Conservation (phyloP, 2,888 invertebrate genomes). For the Ochropacha duplaris region DNA sequence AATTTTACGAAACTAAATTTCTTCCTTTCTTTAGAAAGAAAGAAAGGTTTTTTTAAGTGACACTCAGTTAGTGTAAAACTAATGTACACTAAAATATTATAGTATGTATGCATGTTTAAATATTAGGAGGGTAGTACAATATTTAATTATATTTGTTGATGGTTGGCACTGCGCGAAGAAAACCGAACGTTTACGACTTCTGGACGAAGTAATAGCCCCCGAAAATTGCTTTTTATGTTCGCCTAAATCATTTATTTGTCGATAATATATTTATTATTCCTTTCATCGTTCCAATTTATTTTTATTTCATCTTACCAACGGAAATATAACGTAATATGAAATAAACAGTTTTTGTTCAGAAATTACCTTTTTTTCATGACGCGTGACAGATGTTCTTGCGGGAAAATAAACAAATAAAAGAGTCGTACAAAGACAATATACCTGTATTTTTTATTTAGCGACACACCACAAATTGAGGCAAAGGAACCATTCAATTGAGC, state of each 20-base stretch:
- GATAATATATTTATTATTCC: conserved; percentile 3
- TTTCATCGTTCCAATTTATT: not conserved
- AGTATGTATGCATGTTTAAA: not conserved
- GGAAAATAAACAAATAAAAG: conserved; percentile 19
- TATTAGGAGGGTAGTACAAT: not conserved
- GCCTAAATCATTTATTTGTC: conserved; percentile 6
- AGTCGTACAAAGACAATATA: conserved; percentile 30
- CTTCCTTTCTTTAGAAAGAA: too few relatives aligned
- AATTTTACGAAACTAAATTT: too few relatives aligned
- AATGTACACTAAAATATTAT: too few relatives aligned
- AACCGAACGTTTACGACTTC: conserved; percentile 5
- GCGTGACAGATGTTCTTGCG: conserved; percentile 23
- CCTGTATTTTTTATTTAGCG: conserved; percentile 53
- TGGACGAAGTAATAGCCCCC: conserved; percentile 5
- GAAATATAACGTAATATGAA: not conserved
- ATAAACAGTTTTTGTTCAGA: not conserved
- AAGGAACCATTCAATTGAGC: conserved; percentile 43
- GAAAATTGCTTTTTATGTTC: conserved; percentile 11
- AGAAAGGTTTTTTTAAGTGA: too few relatives aligned
- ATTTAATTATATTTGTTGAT: not conserved
- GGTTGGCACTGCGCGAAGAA: not conserved
- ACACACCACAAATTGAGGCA: conserved; percentile 33
- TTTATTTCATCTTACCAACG: not conserved
- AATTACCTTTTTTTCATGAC: conserved; percentile 10
- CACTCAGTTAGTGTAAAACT: too few relatives aligned